Evolutionary conservation across 2,113 vertebrate species (phyloP), one percentile per base, ranked within the genome.

Genomic region (Scytalopus superciliaris): DNA sequence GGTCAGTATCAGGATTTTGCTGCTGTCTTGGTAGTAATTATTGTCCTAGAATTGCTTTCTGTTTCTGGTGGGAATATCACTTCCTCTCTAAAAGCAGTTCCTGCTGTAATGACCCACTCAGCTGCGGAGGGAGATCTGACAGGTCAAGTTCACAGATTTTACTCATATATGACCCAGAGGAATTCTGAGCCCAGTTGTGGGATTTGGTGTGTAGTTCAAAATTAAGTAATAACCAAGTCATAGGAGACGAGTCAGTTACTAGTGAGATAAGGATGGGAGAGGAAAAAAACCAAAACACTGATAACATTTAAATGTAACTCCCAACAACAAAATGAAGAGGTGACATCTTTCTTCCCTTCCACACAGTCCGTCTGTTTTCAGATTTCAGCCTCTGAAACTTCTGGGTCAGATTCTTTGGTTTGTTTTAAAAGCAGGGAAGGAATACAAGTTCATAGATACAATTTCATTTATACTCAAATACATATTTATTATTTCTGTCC

Each of bases 381-480:
- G 64, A 85, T 89, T 60, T 60, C 84, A 63, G 22, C 17, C 22
- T 86, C 66, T 87, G 72, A 97, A 94, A 56, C 14, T 47, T 83
- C 64, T 83, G 45, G 37, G 30, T 83, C 79, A 92, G 25, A 60
- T 80, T 89, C 30, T 86, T 73, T 55, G 44, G 28, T 74, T 59
- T 87, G 49, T 84, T 87, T 74, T 53, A 62, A 37, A 55, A 59
- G 10, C 35, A 89, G 10, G 28, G 42, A 67, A 96, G 87, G 19
- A 80, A 39, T 83, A 52, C 3, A 68, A 56, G 73, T 87, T 91
- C 76, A 86, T 67, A 93, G 75, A 76, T 57, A 24, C 64, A 90
- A 77, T 81, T 88, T 84, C 63, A 76, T 73, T 92, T 92, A 70
- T 63, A 44, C 67, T 85, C 70, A 90, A 93, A 94, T 84, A 52